A percentile compares a stretch with the other conserved stretches of the same genome.
Conservation (phyloP, 2,113 vertebrate genomes). For the Tor tambroides region DNA sequence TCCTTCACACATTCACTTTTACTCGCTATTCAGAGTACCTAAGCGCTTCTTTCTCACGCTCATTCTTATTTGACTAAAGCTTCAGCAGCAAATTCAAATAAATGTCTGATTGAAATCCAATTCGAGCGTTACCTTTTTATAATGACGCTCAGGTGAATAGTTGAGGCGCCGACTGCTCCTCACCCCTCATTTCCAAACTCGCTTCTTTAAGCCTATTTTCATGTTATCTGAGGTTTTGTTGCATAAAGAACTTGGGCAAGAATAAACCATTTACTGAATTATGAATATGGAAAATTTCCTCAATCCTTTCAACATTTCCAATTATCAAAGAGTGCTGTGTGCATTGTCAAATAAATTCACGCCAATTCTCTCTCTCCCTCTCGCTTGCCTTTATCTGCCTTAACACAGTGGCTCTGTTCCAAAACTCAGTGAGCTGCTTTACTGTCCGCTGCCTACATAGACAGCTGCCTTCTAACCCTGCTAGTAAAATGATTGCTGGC, state of each 20-base stretch:
- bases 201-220: constrained; percentile 70
- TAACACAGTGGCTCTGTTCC: background rate
- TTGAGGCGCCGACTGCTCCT: background rate
- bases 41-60: background rate
- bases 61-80: constrained; percentile 28
- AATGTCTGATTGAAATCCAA: constrained; percentile 41
- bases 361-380: constrained; percentile 31
- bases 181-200: constrained; percentile 64
- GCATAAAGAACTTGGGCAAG: constrained; percentile 71
- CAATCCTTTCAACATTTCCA: constrained; percentile 67
- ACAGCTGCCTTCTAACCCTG: background rate
- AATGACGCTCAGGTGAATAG: constrained; percentile 59
- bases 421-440: background rate
- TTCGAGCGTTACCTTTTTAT: constrained; percentile 13
- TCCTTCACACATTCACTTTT: constrained; percentile 2
- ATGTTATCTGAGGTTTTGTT: constrained; percentile 70
- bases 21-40: background rate
- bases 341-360: constrained; percentile 70
- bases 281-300: constrained; percentile 76
- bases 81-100: background rate
- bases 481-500: background rate
- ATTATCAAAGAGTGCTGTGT: constrained; percentile 73
- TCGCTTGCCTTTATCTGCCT: background rate
- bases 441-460: background rate
- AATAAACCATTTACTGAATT: constrained; percentile 76